A percentile compares a stretch with the other conserved stretches of the same genome.
phyloP scores from a whole-genome alignment of 2,888 invertebrate genomes.

The Drosophila paranaensis region DNA sequence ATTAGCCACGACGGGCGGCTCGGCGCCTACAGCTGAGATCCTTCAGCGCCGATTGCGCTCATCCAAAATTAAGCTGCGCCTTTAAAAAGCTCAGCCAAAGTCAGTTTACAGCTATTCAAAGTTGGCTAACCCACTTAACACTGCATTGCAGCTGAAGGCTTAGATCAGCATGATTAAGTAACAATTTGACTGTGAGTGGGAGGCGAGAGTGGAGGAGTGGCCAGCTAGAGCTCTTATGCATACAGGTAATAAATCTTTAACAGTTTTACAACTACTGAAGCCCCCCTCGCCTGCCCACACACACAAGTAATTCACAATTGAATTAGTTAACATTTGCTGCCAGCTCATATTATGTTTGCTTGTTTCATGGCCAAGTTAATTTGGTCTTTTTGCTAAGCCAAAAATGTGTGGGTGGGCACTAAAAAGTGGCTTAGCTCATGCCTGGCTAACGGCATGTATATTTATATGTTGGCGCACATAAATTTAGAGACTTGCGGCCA shows the following conservation, averaged over 20 bases:
- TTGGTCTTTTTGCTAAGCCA: conserved; percentile 69
- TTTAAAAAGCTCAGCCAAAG: neutral
- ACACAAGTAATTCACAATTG: conserved; percentile 26
- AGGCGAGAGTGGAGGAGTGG: too few species aligned
- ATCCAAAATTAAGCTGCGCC: neutral
- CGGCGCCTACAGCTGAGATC: conserved; percentile 28
- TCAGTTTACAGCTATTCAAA: neutral
- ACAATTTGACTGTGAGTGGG: neutral
- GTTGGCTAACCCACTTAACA: conserved; percentile 1
- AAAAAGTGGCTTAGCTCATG: conserved; percentile 67
- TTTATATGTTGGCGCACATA: conserved; percentile 71
- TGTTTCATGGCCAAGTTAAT: conserved; percentile 61
- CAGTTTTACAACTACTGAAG: neutral
- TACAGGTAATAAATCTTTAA: too few species aligned
- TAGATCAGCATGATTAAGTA: neutral
- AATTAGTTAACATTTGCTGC: conserved; percentile 27
- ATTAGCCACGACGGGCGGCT: conserved; percentile 21
- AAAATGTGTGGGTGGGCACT: conserved; percentile 41
- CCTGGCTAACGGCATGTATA: conserved; percentile 67
- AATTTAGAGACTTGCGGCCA: conserved; percentile 43
- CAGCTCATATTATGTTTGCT: neutral
- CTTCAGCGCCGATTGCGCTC: conserved; percentile 8
- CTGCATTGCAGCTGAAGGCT: neutral
- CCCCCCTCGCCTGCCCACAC: conserved; percentile 14
- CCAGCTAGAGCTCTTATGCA: too few species aligned